Conservation (phyloP, 2,113 vertebrate genomes). For the Poeciliopsis occidentalis region DNA sequence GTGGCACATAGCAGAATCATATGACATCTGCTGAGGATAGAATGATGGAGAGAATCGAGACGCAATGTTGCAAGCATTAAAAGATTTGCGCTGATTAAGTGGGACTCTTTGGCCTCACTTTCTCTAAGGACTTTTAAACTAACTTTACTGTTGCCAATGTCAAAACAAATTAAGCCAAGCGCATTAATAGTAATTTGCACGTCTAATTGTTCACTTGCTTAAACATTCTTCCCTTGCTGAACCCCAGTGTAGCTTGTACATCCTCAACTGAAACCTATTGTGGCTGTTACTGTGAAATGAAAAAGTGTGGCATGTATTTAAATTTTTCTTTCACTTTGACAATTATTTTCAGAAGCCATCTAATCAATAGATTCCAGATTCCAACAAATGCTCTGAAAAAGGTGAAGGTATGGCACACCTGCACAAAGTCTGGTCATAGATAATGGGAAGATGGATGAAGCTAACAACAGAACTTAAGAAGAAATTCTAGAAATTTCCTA, state of each 20-base stretch:
- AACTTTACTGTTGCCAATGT: background rate
- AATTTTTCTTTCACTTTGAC: too few species aligned
- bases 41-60: constrained; percentile 34
- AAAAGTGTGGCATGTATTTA: too few species aligned
- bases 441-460: too few species aligned
- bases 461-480: too few species aligned
- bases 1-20: constrained; percentile 51
- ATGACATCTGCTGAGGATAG: constrained; percentile 40
- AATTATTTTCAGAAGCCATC: too few species aligned
- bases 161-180: background rate
- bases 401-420: too few species aligned
- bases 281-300: background rate
- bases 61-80: constrained; percentile 14
- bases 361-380: too few species aligned
- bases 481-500: too few species aligned
- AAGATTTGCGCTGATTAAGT: constrained; percentile 21
- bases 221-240: background rate
- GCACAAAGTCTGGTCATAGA: too few species aligned
- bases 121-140: background rate
- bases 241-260: too few species aligned
- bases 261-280: too few species aligned
- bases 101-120: constrained; percentile 5
- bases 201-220: background rate
- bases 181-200: constrained; percentile 4
- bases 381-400: too few species aligned